These are phyloP conservation scores for Oreochromis mossambicus DNA, from an alignment of 2,797 vertebrate species.

Conservation along the genomic window DNA sequence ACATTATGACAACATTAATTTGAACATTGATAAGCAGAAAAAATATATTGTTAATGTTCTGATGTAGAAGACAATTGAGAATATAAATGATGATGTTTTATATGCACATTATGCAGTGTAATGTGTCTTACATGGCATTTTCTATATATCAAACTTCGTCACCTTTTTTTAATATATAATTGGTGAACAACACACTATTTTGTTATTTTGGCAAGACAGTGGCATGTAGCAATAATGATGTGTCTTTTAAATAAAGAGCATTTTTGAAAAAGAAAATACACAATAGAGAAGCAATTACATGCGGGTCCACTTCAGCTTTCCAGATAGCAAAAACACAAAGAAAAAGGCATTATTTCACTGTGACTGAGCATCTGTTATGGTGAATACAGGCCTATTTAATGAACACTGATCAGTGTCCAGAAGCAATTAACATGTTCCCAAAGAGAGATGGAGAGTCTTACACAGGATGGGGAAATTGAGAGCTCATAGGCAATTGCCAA, in stretches of 20 bases:
- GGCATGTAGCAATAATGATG: not conserved
- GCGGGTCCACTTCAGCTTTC: not conserved
- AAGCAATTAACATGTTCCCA: slow-evolving; percentile 63
- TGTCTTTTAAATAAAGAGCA: not conserved
- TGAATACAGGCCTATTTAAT: slow-evolving; percentile 44
- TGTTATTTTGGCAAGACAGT: not conserved
- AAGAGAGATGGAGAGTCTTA: slow-evolving; percentile 8
- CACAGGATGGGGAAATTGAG: slow-evolving; percentile 23
- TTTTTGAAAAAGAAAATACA: not conserved
- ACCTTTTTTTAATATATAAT: not conserved
- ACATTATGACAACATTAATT: not conserved
- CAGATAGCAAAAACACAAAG: not conserved
- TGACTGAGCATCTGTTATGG: slow-evolving; percentile 55
- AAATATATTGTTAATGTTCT: not conserved
- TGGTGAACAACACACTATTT: not conserved
- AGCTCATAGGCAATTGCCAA: slow-evolving; percentile 39
- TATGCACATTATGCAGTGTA: not conserved
- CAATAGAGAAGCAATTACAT: slow-evolving; percentile 14
- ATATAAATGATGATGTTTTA: not conserved
- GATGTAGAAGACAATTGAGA: not conserved
- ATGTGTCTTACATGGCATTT: not conserved
- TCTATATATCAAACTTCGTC: not conserved
- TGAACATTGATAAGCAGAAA: not conserved
- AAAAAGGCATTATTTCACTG: not conserved
- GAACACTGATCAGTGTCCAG: slow-evolving; percentile 63